These are phyloP conservation scores for Poeciliopsis paucimaculata DNA, from an alignment of 2,797 vertebrate genomes.

Conservation along the genomic window DNA sequence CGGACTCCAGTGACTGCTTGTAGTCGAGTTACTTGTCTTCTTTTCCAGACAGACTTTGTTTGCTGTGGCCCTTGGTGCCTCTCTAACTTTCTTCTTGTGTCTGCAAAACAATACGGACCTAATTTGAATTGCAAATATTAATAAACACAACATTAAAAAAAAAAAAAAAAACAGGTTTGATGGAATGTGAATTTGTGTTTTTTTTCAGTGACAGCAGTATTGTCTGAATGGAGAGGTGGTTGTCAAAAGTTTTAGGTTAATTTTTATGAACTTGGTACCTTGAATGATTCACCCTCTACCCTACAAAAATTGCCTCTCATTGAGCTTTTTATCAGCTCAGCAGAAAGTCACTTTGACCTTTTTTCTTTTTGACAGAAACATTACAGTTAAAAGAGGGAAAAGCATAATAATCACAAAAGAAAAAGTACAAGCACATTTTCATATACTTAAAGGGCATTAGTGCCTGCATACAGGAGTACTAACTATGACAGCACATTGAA, in stretches of 20 bases:
- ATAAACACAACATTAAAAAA: conserved; percentile 30
- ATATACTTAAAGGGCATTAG: conserved; percentile 24
- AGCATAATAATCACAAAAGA: not conserved
- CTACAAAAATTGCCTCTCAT: conserved; percentile 16
- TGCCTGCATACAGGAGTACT: conserved; percentile 5
- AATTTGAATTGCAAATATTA: conserved; percentile 51
- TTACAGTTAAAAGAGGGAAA: conserved; percentile 4
- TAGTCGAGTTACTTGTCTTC: conserved; percentile 15
- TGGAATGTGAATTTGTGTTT: conserved; percentile 32
- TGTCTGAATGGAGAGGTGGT: conserved; percentile 22
- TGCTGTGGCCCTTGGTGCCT: conserved; percentile 27
- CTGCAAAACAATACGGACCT: conserved; percentile 39
- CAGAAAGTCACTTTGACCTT: conserved; percentile 57
- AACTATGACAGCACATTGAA: conserved; percentile 16
- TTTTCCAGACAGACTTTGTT: conserved; percentile 19
- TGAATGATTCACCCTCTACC: conserved; percentile 32
- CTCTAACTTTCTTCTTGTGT: conserved; percentile 7
- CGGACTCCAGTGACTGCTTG: conserved; percentile 12
- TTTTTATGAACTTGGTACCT: conserved; percentile 27
- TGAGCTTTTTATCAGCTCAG: conserved; percentile 57
- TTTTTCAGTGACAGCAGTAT: conserved; percentile 28
- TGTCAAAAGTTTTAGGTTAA: conserved; percentile 19
- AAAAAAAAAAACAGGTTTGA: not conserved
- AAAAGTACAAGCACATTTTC: conserved; percentile 28
- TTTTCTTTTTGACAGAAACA: conserved; percentile 45